Conservation (phyloP, 1,140 invertebrate genomes). For the Mizuhopecten yessoensis region DNA sequence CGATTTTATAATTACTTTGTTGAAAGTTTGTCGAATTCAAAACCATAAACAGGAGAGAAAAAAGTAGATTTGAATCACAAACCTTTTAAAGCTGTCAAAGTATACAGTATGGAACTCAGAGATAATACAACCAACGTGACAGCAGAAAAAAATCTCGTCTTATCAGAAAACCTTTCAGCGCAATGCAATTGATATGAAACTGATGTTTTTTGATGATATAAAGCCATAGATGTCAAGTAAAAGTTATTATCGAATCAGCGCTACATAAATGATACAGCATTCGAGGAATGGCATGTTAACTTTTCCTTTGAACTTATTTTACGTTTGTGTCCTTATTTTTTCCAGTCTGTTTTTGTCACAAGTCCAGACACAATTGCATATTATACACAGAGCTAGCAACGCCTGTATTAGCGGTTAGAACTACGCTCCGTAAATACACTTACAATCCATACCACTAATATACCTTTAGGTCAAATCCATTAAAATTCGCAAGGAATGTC, state of each 20-base stretch:
- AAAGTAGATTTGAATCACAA: slow-evolving; percentile 8
- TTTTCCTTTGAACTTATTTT: not conserved
- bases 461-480: too few species aligned
- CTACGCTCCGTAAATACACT: too few species aligned
- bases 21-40: not conserved
- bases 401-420: too few species aligned
- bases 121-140: not conserved
- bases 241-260: not conserved
- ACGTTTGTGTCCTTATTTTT: too few species aligned
- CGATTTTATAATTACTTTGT: not conserved
- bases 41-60: not conserved
- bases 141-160: not conserved
- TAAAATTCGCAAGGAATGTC: too few species aligned
- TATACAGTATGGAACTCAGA: not conserved
- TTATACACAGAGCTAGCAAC: too few species aligned
- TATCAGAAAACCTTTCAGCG: slow-evolving; percentile 1
- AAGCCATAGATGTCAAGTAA: slow-evolving; percentile 12
- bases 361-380: too few species aligned
- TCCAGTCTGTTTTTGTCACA: too few species aligned
- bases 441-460: too few species aligned
- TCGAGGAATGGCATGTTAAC: not conserved
- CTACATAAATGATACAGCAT: not conserved
- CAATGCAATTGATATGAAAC: not conserved
- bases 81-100: not conserved
- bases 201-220: not conserved